Evolutionary conservation across 1,140 invertebrate genomes (phyloP).

Genomic region (Microplitis mediator): DNA sequence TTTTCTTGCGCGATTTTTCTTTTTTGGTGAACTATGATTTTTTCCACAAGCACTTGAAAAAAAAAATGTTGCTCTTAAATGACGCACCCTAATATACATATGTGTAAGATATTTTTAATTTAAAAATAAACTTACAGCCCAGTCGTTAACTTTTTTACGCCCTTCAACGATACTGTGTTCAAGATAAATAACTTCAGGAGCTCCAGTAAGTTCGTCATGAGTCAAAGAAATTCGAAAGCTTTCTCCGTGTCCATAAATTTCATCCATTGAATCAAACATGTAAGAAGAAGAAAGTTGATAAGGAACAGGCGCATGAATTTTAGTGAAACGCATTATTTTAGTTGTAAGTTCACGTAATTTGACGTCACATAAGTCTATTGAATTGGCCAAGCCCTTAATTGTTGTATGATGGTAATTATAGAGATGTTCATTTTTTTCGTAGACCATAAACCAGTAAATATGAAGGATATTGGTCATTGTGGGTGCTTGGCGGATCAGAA

Average conservation of each 20-base stretch:
- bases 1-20: no score
- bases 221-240: constrained; percentile 28
- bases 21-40: no score
- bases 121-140: constrained; percentile 33
- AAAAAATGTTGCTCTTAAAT: no score
- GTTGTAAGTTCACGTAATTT: constrained; percentile 41
- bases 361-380: constrained; percentile 49
- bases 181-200: constrained; percentile 34
- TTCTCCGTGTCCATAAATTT: constrained; percentile 42
- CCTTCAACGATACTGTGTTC: constrained; percentile 26
- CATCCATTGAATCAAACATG: constrained; percentile 42
- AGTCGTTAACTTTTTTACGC: constrained; percentile 28
- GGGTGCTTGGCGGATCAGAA: constrained; percentile 51
- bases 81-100: no score
- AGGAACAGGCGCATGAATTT: constrained; percentile 30
- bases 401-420: constrained; percentile 59
- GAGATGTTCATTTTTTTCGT: constrained; percentile 52
- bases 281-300: constrained; percentile 34
- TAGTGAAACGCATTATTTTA: constrained; percentile 43
- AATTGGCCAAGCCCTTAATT: constrained; percentile 49
- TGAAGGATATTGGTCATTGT: constrained; percentile 47
- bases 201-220: constrained; percentile 33
- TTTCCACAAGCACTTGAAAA: no score
- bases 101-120: not conserved
- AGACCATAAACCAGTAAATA: constrained; percentile 56